Conservation (phyloP, 64 coral and sea anemone genomes). For the Anthopleura sola region DNA sequence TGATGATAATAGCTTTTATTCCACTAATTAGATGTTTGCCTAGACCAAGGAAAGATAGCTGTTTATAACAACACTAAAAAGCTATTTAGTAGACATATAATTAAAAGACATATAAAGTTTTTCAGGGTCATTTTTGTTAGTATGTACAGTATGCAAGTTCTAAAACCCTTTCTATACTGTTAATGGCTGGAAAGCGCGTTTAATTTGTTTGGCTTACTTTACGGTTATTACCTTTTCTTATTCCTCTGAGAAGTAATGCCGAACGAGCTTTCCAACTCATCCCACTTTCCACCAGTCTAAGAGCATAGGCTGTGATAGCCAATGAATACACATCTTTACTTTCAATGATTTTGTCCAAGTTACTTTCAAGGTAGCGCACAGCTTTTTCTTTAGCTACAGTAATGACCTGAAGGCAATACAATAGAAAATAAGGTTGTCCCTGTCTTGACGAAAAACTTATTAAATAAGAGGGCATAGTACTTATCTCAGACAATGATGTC, state of each 20-base stretch:
- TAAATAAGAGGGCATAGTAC: not conserved
- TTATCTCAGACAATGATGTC: too few species aligned
- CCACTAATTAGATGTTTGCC: too few species aligned
- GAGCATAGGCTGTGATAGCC: constrained; percentile 63
- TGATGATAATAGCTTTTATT: not conserved
- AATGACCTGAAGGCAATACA: constrained; percentile 15
- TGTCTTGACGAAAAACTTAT: not conserved
- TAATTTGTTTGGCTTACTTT: not conserved
- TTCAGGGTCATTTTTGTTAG: too few species aligned
- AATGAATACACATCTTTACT: constrained; percentile 68
- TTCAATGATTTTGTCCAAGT: constrained; percentile 21
- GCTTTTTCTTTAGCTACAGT: constrained; percentile 33
- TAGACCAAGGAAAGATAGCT: too few species aligned
- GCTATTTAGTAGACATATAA: too few species aligned
- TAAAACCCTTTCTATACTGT: too few species aligned
- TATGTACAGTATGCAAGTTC: too few species aligned
- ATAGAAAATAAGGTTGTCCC: too few species aligned
- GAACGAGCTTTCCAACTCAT: constrained; percentile 33
- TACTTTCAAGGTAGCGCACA: constrained; percentile 48
- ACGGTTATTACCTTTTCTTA: constrained; percentile 55
- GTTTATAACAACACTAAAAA: too few species aligned
- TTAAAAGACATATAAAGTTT: too few species aligned
- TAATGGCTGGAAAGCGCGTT: too few species aligned
- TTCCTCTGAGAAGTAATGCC: constrained; percentile 42
- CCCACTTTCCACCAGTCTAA: constrained; percentile 37